phyloP scores from a whole-genome alignment of 1,140 invertebrate genomes.

The Halesus radiatus region DNA sequence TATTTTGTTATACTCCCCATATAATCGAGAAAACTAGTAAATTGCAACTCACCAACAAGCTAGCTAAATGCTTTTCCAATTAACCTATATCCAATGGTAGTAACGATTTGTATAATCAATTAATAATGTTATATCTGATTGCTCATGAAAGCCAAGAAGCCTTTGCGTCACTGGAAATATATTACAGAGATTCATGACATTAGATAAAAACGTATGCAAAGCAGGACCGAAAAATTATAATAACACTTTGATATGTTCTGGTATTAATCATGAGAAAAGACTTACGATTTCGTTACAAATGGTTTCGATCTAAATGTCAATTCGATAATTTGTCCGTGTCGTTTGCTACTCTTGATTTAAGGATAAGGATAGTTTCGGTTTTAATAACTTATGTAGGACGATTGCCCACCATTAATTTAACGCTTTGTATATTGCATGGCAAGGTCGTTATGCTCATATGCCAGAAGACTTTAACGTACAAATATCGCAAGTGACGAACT shows the following conservation, averaged over 20 bases:
- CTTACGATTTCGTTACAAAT: slow-evolving; percentile 27
- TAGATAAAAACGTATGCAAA: slow-evolving; percentile 27
- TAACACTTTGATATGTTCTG: neutral
- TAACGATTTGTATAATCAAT: too few relatives aligned
- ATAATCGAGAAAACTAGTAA: too few relatives aligned
- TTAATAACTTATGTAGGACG: slow-evolving; percentile 22
- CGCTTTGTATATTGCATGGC: neutral
- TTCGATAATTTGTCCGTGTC: slow-evolving; percentile 28
- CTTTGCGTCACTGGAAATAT: neutral
- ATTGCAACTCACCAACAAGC: too few relatives aligned
- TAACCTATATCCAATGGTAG: too few relatives aligned
- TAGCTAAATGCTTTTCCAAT: too few relatives aligned
- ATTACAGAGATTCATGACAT: slow-evolving; percentile 35
- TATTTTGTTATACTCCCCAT: too few relatives aligned
- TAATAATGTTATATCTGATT: too few relatives aligned
- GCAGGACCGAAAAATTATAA: neutral
- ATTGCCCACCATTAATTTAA: neutral
- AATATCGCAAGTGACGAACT: neutral
- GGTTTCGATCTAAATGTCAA: slow-evolving; percentile 30
- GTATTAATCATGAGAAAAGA: slow-evolving; percentile 27
- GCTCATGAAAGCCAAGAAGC: slow-evolving; percentile 13
- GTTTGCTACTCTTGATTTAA: slow-evolving; percentile 20
- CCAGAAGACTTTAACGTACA: neutral
- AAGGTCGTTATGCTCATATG: neutral
- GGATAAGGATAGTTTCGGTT: slow-evolving; percentile 8